Evolutionary conservation across 2,797 vertebrate genomes (phyloP).

Genomic region (Chlorospingus flavigularis): DNA sequence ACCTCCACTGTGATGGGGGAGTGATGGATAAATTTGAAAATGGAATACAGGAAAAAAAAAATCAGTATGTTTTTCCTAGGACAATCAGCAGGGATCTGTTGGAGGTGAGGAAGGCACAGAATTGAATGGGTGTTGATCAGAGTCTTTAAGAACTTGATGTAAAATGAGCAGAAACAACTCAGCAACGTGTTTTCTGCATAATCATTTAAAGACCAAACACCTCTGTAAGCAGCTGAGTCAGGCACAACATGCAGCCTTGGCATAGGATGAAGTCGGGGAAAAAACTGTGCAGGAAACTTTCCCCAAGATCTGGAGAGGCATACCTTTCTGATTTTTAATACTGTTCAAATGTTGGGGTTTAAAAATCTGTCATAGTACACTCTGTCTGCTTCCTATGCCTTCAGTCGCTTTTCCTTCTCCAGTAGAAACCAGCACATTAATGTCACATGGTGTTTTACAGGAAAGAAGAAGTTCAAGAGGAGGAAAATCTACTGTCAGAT

Average conservation of each 20-base stretch:
- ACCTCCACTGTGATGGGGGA: not conserved
- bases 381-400: not conserved
- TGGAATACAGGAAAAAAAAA: not conserved
- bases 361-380: not conserved
- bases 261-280: not conserved
- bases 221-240: not conserved
- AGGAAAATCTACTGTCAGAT: slow-evolving; percentile 95
- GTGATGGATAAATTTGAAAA: not conserved
- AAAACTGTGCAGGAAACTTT: not conserved
- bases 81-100: not conserved
- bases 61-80: not conserved
- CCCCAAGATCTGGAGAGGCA: not conserved
- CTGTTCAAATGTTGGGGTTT: not conserved
- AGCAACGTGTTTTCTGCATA: not conserved
- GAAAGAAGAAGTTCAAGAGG: slow-evolving; percentile 82
- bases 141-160: not conserved
- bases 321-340: not conserved
- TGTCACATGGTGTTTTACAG: slow-evolving; percentile 48
- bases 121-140: not conserved
- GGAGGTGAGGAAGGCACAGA: fast-evolving
- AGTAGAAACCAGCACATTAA: not conserved
- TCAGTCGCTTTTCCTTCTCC: not conserved
- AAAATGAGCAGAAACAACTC: not conserved
- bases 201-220: not conserved
- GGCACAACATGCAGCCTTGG: not conserved